Evolutionary conservation across 2,113 vertebrate species (phyloP).

Genomic region (Lynx canadensis): DNA sequence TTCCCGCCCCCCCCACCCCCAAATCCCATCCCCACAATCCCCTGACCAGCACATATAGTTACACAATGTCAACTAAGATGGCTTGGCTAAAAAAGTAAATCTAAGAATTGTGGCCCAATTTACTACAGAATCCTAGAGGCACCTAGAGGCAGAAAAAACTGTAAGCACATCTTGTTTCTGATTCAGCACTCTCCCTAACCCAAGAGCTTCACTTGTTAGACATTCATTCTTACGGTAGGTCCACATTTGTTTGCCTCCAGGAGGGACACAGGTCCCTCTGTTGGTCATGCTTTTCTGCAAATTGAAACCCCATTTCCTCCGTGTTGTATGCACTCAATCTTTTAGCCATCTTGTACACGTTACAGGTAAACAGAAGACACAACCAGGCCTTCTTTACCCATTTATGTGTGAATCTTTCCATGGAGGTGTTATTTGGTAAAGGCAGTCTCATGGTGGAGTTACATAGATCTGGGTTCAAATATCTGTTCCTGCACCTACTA

Average conservation of each 20-base stretch:
- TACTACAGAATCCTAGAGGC: not conserved
- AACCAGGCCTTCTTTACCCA: not conserved
- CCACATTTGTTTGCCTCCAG: not conserved
- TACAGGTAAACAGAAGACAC: not conserved
- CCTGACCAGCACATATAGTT: not conserved
- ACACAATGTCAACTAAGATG: not conserved
- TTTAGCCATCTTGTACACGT: not conserved
- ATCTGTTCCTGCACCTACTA: not conserved
- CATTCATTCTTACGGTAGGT: not conserved
- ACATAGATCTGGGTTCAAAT: not conserved
- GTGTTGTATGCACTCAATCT: not conserved
- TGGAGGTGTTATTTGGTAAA: not conserved
- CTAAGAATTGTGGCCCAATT: not conserved
- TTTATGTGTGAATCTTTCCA: not conserved
- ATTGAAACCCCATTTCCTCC: not conserved
- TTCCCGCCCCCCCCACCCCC: fast-evolving
- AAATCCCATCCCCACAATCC: not conserved
- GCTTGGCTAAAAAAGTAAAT: not conserved
- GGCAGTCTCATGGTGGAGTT: not conserved
- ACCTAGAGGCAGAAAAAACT: not conserved
- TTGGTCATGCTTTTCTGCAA: not conserved
- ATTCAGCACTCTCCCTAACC: not conserved
- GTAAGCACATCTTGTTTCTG: not conserved
- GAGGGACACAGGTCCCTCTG: not conserved
- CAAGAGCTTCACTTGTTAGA: not conserved